Percentiles rank a stretch among this genome's conserved stretches.
Conservation (phyloP, 2,797 vertebrate species). For the Myotis planiceps region DNA sequence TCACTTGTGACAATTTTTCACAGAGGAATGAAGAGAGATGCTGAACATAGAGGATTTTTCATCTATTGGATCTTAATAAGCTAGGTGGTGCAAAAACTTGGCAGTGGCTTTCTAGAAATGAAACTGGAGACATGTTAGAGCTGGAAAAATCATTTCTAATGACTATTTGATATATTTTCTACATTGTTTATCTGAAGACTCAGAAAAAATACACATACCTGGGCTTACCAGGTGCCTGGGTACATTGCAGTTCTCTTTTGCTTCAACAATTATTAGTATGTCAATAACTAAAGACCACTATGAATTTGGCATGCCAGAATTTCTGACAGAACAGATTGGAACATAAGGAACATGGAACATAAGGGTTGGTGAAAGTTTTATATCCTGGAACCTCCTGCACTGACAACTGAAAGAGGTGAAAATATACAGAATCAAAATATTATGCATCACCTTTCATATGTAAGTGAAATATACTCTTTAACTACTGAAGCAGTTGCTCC, state of each 20-base stretch:
- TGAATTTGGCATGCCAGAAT: slow-evolving; percentile 63
- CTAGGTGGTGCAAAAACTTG: background rate
- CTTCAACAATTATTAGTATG: slow-evolving; percentile 26
- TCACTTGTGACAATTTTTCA: background rate
- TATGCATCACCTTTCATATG: background rate
- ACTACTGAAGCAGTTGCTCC: background rate
- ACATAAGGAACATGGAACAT: background rate
- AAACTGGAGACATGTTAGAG: slow-evolving; percentile 63
- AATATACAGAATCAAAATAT: background rate
- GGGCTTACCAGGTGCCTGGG: slow-evolving; percentile 20
- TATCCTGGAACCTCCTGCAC: background rate
- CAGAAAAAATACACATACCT: background rate
- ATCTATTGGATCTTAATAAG: background rate
- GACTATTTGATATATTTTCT: slow-evolving; percentile 51
- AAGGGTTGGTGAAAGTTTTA: background rate
- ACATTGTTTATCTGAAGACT: slow-evolving; percentile 45
- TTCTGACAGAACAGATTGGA: background rate
- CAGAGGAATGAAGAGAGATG: background rate
- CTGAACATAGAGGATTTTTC: slow-evolving; percentile 42
- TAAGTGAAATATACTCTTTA: background rate
- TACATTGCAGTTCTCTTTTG: background rate
- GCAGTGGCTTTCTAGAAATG: slow-evolving; percentile 34
- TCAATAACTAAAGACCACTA: slow-evolving; percentile 58
- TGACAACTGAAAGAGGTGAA: background rate
- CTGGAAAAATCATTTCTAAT: slow-evolving; percentile 57